Conservation (phyloP, 1,140 invertebrate species). For the Adelges cooleyi region DNA sequence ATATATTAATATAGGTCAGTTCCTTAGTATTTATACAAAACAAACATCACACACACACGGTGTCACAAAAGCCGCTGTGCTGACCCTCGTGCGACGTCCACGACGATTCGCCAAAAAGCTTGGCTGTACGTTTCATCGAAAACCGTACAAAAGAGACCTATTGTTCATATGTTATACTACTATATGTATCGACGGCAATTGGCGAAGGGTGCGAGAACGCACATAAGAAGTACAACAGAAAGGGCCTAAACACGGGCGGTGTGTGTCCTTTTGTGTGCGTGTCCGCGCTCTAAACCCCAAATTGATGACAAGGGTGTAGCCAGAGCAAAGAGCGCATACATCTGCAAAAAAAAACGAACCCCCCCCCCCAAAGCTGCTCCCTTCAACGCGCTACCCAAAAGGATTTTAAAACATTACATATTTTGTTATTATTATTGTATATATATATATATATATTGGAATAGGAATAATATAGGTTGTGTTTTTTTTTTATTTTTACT, state of each 20-base stretch:
- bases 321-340: not conserved
- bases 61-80: too few relatives aligned
- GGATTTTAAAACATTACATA: constrained; percentile 21
- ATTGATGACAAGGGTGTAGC: constrained; percentile 15
- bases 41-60: too few relatives aligned
- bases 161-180: too few relatives aligned
- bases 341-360: constrained; percentile 8
- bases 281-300: constrained; percentile 10
- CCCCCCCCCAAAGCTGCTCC: not conserved
- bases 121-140: too few relatives aligned
- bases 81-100: too few relatives aligned
- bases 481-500: not conserved
- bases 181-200: not conserved
- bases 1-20: too few relatives aligned
- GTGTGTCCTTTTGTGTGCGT: constrained; percentile 8
- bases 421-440: not conserved
- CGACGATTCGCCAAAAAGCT: too few relatives aligned
- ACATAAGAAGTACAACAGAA: not conserved
- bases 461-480: not conserved
- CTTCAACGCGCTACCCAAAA: not conserved
- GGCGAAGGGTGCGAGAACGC: not conserved
- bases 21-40: too few relatives aligned
- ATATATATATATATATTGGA: not conserved
- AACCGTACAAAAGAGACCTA: too few relatives aligned
- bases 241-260: constrained; percentile 6